Evolutionary conservation across 2,888 invertebrate species (phyloP), one percentile per base, ranked within the genome.

Genomic region (Flabesymbios commensalis): DNA sequence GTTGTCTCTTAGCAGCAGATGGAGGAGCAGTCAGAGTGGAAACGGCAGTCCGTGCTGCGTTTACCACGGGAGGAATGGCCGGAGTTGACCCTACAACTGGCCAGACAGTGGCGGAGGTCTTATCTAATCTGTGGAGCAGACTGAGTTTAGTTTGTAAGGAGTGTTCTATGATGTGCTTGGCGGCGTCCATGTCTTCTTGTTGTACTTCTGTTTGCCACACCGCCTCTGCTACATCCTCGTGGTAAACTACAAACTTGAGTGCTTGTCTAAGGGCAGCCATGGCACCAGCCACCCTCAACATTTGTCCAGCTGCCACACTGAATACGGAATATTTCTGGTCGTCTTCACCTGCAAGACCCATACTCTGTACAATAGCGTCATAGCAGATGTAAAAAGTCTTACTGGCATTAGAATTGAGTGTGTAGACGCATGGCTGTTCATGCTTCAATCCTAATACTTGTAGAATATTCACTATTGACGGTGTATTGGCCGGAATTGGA

Each of bases 401-500:
- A 53, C 57, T 64, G n/a, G 64, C 64, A 3, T 41, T 29, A 24
- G 48, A 32, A n/a, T 24, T 57, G 41, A 64, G 26, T n/a, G 33
- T 36, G 49, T 64, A 64, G 22, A 33, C 41, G 2, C 41, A 42
- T 10, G 60, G 60, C 32, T 57, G 41, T 1, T 36, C 31, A 29
- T 64, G 64, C 7, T 41, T 49, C 29, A 29, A 26, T 36, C 39
- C 31, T 26, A 64, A 28, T n/a, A 64, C 60, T 17, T 54, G 57
- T 31, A 64, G 42, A 32, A 61, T 33, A 17, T 54, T 45, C 24
- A 41, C 36, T 22, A 64, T 31, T 4, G 57, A 61, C 36, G 64
- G 64, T 33, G 64, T 64, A 57, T 64, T 64, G 29, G 53, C 45
- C 22, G 64, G 60, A 57, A 64, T 61, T 17, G 64, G 60, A 14